These are phyloP conservation scores for Urocolius indicus DNA, from an alignment of 2,113 vertebrate genomes.

Conservation along the genomic window DNA sequence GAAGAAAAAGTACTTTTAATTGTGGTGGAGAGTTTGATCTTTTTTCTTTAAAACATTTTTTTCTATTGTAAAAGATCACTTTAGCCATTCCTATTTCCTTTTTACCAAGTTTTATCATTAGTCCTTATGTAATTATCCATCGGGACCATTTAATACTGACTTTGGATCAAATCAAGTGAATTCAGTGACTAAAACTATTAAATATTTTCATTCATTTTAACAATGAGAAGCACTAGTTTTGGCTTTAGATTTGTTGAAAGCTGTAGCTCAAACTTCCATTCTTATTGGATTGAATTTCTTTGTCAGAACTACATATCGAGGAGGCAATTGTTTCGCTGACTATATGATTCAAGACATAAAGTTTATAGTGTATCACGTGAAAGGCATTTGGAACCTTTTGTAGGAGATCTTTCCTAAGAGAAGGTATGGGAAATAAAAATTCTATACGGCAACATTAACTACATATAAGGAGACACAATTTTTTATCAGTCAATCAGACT, in stretches of 20 bases:
- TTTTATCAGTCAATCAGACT: neutral
- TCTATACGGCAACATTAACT: neutral
- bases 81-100: neutral
- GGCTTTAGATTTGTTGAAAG: neutral
- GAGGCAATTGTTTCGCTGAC: neutral
- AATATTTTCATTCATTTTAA: neutral
- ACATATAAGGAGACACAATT: neutral
- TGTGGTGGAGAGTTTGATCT: accelerated
- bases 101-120: neutral
- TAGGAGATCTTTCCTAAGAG: neutral
- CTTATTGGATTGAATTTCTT: neutral
- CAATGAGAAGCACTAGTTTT: neutral
- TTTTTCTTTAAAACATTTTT: neutral
- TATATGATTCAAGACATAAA: neutral
- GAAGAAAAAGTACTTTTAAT: neutral
- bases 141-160: neutral
- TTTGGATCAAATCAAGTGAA: neutral
- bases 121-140: neutral
- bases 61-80: neutral
- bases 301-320: neutral
- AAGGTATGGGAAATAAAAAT: neutral
- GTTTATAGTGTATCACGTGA: neutral
- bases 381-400: neutral
- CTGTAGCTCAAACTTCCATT: neutral
- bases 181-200: neutral